Conservation (phyloP, 1,140 invertebrate species). For the Bombus waltoni region DNA sequence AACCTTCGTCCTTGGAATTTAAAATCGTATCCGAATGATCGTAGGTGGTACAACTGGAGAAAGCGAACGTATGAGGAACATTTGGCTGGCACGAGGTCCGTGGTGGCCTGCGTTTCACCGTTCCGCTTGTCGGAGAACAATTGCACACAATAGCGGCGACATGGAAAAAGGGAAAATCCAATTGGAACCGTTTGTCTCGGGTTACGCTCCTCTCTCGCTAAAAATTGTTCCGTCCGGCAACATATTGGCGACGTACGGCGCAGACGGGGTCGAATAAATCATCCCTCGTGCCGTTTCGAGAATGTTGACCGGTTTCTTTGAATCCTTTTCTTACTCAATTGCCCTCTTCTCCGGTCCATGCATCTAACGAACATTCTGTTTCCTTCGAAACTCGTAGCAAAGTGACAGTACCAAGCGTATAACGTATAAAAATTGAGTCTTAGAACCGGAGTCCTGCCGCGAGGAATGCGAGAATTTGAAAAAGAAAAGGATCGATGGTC, state of each 20-base stretch:
- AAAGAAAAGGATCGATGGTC: not conserved
- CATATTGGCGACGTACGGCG: not conserved
- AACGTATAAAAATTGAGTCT: too few species aligned
- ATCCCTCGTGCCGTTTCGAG: not conserved
- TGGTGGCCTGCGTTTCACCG: not conserved
- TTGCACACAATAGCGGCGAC: slow-evolving; percentile 46
- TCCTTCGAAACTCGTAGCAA: too few species aligned
- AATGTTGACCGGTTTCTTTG: not conserved
- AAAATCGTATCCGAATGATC: not conserved
- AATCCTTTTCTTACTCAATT: not conserved
- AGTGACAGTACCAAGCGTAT: not conserved
- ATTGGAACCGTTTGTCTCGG: slow-evolving; percentile 47
- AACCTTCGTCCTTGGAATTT: not conserved
- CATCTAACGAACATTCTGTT: not conserved
- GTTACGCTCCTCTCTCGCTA: not conserved
- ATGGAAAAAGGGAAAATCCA: slow-evolving; percentile 42
- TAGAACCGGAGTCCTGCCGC: not conserved
- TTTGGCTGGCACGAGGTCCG: slow-evolving; percentile 66
- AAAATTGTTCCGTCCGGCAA: not conserved
- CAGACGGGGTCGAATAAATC: not conserved
- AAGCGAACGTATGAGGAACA: slow-evolving; percentile 52
- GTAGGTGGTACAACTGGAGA: not conserved
- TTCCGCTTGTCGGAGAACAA: slow-evolving; percentile 50
- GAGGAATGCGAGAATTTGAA: not conserved
- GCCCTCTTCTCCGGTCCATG: too few species aligned